Base-by-base conservation (phyloP, 2,797 vertebrate species). In the Champsocephalus esox region DNA sequence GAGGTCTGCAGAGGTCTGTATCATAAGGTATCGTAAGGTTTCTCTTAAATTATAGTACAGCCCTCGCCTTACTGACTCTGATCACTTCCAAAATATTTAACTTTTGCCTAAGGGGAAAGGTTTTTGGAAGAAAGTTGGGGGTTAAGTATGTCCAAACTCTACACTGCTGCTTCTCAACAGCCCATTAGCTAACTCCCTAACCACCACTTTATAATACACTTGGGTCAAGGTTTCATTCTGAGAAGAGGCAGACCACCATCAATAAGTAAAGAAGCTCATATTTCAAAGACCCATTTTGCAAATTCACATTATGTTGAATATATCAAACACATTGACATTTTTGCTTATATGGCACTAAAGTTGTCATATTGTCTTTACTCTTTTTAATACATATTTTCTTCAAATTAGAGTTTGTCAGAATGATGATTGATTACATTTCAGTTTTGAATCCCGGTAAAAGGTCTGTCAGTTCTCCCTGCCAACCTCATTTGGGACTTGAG, bases 401-500 rank as follows among this genome's bases (percentile, higher is more conserved):
- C 12, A 75, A 81, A 85, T 87, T 82, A 64, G 8, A 65, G 21
- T 62, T 57, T 78, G 60, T 86, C 69, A 87, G 62, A 70, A 21
- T 82, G 66, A 78, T 9, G 41, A 73, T 64, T 79, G 66, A 87
- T 80, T 79, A 68, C 73, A 74, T 70, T 63, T 49, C 24, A 75
- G 44, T 34, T 43, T 70, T 70, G 19, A 70, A 65, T 83, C 17
- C 12, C 50, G 75, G 56, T 83, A 66, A 77, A 72, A 70, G 75
- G 65, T 70, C 70, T 75, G 70, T 71, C 74, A 79, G 44, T 75
- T 78, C 48, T 77, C 45, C 1, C 24, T 72, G 63, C 65, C 76
- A 81, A 66, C n/a, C 82, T 83, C 68, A 78, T 80, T 82, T 77
- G 70, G 75, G 83, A 87, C 57, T 67, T 62, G 17, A 83, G 69